These are phyloP conservation scores for Dryoscopus gambensis DNA, from an alignment of 2,113 vertebrate species.

Conservation along the genomic window DNA sequence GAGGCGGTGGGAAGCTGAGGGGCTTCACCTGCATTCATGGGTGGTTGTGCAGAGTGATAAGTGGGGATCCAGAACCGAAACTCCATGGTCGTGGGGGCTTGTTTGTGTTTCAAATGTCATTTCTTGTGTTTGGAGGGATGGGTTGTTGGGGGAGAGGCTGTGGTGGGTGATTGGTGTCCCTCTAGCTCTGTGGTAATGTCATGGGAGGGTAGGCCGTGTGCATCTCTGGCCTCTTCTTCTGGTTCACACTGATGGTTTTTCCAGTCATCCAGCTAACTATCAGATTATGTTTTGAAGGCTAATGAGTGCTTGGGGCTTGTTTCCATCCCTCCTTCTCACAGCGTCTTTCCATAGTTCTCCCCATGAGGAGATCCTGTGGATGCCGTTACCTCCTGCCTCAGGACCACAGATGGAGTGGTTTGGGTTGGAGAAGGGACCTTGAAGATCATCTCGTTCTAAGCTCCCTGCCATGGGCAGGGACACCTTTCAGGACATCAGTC, in stretches of 20 bases:
- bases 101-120: background rate
- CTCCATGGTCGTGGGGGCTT: background rate
- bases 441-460: background rate
- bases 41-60: background rate
- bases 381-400: background rate
- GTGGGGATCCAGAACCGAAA: background rate
- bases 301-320: background rate
- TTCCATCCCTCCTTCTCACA: background rate
- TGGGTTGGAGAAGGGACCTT: background rate
- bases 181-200: rapidly evolving
- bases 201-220: background rate
- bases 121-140: background rate
- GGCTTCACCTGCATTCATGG: rapidly evolving
- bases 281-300: background rate
- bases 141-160: background rate
- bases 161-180: background rate
- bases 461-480: background rate
- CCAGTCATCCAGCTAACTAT: background rate
- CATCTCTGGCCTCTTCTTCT: background rate
- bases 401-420: background rate
- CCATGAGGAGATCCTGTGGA: background rate
- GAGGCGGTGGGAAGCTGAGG: background rate
- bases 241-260: background rate
- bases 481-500: background rate
- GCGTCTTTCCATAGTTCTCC: rapidly evolving